phyloP scores from a whole-genome alignment of 1,140 invertebrate species.

The Rhysida immarginata region DNA sequence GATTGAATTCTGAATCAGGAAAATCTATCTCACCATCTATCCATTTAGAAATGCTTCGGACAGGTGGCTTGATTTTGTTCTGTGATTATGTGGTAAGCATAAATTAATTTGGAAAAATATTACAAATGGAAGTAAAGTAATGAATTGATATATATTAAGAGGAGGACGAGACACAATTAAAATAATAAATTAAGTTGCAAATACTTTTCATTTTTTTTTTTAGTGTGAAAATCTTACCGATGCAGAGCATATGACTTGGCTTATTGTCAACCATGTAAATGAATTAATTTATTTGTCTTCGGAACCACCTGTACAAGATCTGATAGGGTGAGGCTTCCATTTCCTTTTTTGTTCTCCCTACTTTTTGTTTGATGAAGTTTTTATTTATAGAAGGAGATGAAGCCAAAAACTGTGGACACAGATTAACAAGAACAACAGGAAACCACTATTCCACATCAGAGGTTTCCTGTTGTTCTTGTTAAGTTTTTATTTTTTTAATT shows the following conservation, averaged over 20 bases:
- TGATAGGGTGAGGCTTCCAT: constrained; percentile 30
- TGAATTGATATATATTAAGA: neutral
- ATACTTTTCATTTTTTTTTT: constrained; percentile 19
- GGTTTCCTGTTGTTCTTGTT: no score
- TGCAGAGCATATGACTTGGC: constrained; percentile 54
- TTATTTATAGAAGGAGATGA: no score
- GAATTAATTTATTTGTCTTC: constrained; percentile 43
- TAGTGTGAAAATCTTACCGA: constrained; percentile 50
- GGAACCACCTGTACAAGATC: constrained; percentile 46
- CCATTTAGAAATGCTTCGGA: constrained; percentile 39
- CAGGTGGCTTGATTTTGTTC: constrained; percentile 43
- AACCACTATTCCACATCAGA: no score
- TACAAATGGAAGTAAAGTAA: no score
- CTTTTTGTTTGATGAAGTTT: no score
- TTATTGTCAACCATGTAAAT: constrained; percentile 54
- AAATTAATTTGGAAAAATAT: no score
- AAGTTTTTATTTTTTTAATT: no score
- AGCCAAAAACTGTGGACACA: no score
- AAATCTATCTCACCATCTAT: constrained; percentile 14
- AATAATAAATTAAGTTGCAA: neutral
- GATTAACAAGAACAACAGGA: no score
- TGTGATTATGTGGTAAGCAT: constrained; percentile 50
- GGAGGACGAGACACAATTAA: neutral
- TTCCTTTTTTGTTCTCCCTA: no score
- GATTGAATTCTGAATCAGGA: neutral